A percentile compares a stretch with the other conserved stretches of the same genome.
phyloP scores from a whole-genome alignment of 2,888 invertebrate species.

The Pristionchus fissidentatus region DNA sequence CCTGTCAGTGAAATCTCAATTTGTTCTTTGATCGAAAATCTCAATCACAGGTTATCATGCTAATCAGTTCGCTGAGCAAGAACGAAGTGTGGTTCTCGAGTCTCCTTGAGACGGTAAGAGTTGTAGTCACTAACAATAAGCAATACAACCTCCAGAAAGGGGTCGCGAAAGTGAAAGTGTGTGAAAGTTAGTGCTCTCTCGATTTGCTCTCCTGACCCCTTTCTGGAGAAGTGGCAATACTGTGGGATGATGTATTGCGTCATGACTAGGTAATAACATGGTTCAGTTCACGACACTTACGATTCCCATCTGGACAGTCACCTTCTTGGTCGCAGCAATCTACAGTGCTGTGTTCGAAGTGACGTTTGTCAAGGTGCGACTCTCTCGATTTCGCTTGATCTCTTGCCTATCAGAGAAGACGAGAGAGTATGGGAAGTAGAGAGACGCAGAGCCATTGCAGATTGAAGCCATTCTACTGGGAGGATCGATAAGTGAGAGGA shows the following conservation, averaged over 20 bases:
- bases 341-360: slow-evolving; percentile 41
- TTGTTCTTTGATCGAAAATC: neutral
- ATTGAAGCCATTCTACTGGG: neutral
- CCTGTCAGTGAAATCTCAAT: neutral
- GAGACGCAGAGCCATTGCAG: neutral
- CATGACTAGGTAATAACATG: neutral
- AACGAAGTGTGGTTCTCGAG: slow-evolving; percentile 37
- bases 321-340: neutral
- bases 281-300: neutral
- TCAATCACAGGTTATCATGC: neutral
- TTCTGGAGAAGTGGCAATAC: neutral
- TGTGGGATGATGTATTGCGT: neutral
- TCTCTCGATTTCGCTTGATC: neutral
- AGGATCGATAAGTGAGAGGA: neutral
- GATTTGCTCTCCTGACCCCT: too few species aligned
- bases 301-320: neutral
- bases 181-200: too few species aligned
- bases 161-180: too few species aligned
- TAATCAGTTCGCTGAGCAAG: neutral
- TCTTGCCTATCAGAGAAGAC: neutral
- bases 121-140: too few species aligned
- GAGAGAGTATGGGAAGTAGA: neutral
- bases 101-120: neutral
- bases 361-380: neutral
- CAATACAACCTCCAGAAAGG: too few species aligned